Conservation (phyloP, 2,797 vertebrate species). For the Muraenolepis orangiensis region DNA sequence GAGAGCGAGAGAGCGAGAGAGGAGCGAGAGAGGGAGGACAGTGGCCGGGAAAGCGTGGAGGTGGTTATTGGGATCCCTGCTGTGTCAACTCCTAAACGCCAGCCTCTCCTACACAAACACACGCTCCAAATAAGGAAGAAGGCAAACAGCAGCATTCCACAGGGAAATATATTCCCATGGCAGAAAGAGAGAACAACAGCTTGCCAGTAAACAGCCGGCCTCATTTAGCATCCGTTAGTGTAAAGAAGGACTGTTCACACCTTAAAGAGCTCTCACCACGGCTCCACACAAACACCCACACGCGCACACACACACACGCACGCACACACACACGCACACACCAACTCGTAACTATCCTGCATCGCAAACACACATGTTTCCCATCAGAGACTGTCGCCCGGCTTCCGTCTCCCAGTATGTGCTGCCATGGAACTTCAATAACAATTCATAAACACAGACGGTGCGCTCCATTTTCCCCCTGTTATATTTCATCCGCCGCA, state of each 20-base stretch:
- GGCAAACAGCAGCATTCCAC: constrained; percentile 27
- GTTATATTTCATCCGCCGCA: not conserved
- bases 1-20: not conserved
- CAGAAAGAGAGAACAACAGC: constrained; percentile 8
- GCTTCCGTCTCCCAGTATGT: constrained; percentile 27
- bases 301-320: constrained; percentile 10
- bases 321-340: constrained; percentile 9
- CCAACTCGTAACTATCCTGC: too few species aligned
- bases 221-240: not conserved
- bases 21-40: too few species aligned
- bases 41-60: constrained; percentile 22
- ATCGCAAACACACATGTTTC: constrained; percentile 10
- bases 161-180: not conserved
- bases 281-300: constrained; percentile 6
- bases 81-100: constrained; percentile 41
- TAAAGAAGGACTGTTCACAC: not conserved
- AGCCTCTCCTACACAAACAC: constrained; percentile 18
- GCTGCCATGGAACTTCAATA: constrained; percentile 24
- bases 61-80: constrained; percentile 36
- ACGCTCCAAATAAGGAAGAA: constrained; percentile 11
- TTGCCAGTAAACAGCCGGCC: not conserved
- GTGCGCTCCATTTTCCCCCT: not conserved
- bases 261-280: constrained; percentile 9
- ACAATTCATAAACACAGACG: not conserved
- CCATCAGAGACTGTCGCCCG: not conserved